Percentiles rank a stretch among this genome's conserved stretches.
phyloP scores from a whole-genome alignment of 1,140 invertebrate species.

The Heterodera carotae region DNA sequence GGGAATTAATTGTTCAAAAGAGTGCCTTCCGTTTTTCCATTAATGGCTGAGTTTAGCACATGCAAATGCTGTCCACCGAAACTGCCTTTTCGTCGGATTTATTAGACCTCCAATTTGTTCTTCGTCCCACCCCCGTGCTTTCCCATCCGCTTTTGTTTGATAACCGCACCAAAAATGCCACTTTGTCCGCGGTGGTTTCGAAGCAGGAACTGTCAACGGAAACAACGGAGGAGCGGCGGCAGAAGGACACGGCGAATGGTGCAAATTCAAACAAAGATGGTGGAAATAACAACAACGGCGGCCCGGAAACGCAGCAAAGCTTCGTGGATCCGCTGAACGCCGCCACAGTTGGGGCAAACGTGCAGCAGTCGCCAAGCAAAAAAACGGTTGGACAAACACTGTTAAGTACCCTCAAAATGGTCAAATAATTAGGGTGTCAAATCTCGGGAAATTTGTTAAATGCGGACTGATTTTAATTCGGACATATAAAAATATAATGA shows the following conservation, averaged over 20 bases:
- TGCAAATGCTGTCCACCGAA: background rate
- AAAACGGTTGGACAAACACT: background rate
- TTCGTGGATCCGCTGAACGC: constrained; percentile 38
- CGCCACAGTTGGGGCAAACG: background rate
- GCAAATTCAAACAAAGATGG: background rate
- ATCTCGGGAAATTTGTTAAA: too few relatives aligned
- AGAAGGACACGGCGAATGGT: background rate
- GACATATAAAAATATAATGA: background rate
- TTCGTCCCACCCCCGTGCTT: background rate
- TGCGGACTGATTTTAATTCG: too few relatives aligned
- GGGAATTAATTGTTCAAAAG: too few relatives aligned
- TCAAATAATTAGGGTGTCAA: too few relatives aligned
- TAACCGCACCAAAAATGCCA: background rate
- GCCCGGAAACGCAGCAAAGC: background rate
- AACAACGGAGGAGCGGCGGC: constrained; percentile 7
- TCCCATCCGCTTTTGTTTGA: constrained; percentile 5
- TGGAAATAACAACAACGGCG: background rate
- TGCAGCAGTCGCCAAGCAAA: background rate
- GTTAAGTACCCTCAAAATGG: too few relatives aligned
- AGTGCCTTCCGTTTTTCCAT: too few relatives aligned
- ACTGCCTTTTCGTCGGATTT: background rate
- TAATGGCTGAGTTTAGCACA: too few relatives aligned
- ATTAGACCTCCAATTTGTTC: background rate
- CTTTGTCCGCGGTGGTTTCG: background rate
- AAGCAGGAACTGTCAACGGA: background rate